Conservation (phyloP, 2,113 vertebrate species). For the Macaca fascicularis region T2T-MFA8v1.1 NC_088387.1:120268001-120268500, state of each 20-base stretch:
- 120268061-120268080: too few species aligned
- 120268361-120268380: too few species aligned
- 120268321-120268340: not conserved
- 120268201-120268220: not conserved
- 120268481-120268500: not conserved
- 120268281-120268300: not conserved
- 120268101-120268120: rapidly evolving
- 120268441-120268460: not conserved
- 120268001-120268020: too few species aligned
- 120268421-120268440: not conserved
- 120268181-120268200: not conserved
- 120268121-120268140: too few species aligned
- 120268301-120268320: not conserved
- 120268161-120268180: too few species aligned
- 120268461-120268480: not conserved
- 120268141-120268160: rapidly evolving
- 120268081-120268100: too few species aligned
- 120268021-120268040: too few species aligned
- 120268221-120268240: not conserved
- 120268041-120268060: too few species aligned
- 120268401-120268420: not conserved
- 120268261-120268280: too few species aligned
- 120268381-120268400: not conserved
- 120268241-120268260: rapidly evolving
- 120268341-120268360: not conserved